These are phyloP conservation scores for Heterohyrax brucei DNA, from an alignment of 2,797 vertebrate genomes.

Conservation along the genomic window DNA sequence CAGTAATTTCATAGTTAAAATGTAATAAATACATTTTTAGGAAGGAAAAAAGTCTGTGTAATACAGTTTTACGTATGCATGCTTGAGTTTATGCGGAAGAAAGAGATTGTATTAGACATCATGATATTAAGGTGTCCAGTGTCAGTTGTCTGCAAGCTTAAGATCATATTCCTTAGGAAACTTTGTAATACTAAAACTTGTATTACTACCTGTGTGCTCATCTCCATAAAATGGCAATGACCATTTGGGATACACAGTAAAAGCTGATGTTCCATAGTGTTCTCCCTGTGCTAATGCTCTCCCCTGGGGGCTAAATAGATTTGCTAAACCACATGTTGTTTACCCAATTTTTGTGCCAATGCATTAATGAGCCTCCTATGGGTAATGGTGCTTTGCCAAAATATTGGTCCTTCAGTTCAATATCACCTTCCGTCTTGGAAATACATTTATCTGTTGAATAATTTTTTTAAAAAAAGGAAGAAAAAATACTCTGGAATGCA, in stretches of 20 bases:
- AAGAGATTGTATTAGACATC: fast-evolving
- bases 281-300: conserved; percentile 58
- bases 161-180: conserved; percentile 23
- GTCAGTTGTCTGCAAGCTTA: neutral
- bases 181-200: conserved; percentile 52
- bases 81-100: fast-evolving
- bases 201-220: conserved; percentile 68
- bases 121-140: neutral
- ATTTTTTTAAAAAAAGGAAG: neutral
- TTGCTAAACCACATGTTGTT: conserved; percentile 78
- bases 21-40: neutral
- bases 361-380: conserved; percentile 74
- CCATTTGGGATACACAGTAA: conserved; percentile 71
- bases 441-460: conserved; percentile 41
- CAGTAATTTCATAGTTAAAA: neutral
- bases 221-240: conserved; percentile 73
- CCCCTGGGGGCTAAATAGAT: conserved; percentile 61
- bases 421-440: conserved; percentile 74
- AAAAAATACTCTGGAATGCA: neutral
- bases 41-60: neutral
- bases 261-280: conserved; percentile 68
- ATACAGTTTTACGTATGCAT: neutral
- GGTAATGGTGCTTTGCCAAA: conserved; percentile 77
- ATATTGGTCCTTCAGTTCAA: conserved; percentile 72
- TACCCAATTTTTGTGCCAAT: conserved; percentile 76